A percentile compares a stretch with the other conserved stretches of the same genome.
phyloP scores from a whole-genome alignment of 2,888 invertebrate genomes.

The Oxytorus armatus region DNA sequence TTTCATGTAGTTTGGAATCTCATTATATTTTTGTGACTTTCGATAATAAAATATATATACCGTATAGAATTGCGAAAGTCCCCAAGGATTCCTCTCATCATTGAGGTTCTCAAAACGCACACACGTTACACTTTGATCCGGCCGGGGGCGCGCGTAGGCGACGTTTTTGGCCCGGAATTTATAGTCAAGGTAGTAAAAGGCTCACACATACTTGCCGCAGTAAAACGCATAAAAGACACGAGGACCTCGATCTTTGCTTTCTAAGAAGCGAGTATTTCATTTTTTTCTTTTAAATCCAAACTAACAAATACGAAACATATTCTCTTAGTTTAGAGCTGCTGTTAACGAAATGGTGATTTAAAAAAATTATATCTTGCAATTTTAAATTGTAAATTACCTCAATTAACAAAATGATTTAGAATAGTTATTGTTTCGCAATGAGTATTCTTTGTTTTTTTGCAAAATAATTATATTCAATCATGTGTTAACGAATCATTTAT shows the following conservation, averaged over 20 bases:
- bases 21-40: constrained; percentile 24
- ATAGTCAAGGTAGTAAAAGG: constrained; percentile 57
- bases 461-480: too few relatives aligned
- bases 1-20: constrained; percentile 45
- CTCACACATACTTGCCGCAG: constrained; percentile 1
- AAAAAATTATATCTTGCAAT: too few relatives aligned
- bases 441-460: neutral
- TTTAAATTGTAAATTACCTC: too few relatives aligned
- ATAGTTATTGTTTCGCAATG: neutral
- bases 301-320: neutral
- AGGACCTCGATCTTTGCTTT: constrained; percentile 36
- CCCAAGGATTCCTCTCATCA: constrained; percentile 57
- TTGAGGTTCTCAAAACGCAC: constrained; percentile 15
- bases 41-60: constrained; percentile 5
- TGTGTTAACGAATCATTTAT: neutral
- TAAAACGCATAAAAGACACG: constrained; percentile 29
- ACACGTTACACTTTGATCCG: constrained; percentile 59
- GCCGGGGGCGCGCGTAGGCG: constrained; percentile 59
- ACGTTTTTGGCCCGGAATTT: constrained; percentile 66
- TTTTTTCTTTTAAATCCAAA: constrained; percentile 4
- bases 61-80: constrained; percentile 52
- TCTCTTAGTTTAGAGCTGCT: neutral
- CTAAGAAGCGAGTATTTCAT: neutral
- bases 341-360: neutral
- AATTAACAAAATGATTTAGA: too few relatives aligned